Percentiles rank a stretch among this genome's conserved stretches.
phyloP scores from a whole-genome alignment of 1,140 invertebrate genomes.

The Protaetia brevitarsis region DNA sequence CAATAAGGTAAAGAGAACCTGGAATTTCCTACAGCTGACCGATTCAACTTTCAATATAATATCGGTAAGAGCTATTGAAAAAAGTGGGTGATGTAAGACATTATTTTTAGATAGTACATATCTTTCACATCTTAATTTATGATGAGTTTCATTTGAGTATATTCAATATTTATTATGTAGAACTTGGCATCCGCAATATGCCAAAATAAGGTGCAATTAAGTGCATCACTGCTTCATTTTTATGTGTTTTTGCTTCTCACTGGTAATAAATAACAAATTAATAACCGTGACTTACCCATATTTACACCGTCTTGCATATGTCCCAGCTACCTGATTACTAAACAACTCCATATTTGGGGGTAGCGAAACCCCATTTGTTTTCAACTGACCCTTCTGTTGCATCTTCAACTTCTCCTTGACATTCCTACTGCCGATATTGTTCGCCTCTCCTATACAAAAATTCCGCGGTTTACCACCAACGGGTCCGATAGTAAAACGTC shows the following conservation, averaged over 20 bases:
- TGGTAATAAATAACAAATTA: not conserved
- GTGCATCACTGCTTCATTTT: no score
- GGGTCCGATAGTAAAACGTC: not conserved
- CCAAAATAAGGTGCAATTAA: no score
- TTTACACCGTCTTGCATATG: constrained; percentile 51
- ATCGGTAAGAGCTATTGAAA: no score
- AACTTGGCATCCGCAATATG: no score
- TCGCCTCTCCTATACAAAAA: not conserved
- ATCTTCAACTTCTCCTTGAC: not conserved
- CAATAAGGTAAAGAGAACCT: no score
- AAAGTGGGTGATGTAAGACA: no score
- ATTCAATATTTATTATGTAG: no score
- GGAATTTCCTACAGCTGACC: no score
- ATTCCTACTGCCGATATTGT: not conserved
- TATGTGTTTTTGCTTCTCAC: not conserved
- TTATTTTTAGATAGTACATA: no score
- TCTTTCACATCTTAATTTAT: no score
- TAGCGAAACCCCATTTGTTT: not conserved
- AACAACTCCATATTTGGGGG: constrained; percentile 44
- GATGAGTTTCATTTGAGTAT: no score
- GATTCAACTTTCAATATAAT: no score
- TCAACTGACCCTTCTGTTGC: not conserved
- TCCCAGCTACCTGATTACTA: constrained; percentile 68
- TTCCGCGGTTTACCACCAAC: not conserved
- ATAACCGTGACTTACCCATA: constrained; percentile 49